phyloP scores from a whole-genome alignment of 1,140 invertebrate species.

The Elymnias hypermnestra region DNA sequence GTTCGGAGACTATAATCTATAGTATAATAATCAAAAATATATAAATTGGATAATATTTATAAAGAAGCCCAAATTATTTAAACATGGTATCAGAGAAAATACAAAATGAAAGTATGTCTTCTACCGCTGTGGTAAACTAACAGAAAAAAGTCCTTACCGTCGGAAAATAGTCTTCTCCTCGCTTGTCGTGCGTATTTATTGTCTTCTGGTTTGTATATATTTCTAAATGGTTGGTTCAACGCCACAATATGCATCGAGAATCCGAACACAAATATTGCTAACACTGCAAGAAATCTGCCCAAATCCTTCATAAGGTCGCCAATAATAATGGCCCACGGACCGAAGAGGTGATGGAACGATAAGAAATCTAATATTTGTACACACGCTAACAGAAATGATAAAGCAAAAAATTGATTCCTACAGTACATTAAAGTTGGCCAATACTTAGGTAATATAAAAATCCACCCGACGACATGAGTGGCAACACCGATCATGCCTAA shows the following conservation, averaged over 20 bases:
- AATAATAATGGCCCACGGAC: conserved; percentile 97
- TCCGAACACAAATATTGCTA: conserved; percentile 98
- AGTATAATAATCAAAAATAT: conserved; percentile 31
- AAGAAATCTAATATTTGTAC: conserved; percentile 97
- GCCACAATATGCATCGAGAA: conserved; percentile 99
- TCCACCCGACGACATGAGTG: conserved; percentile 89
- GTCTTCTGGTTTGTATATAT: conserved; percentile 77
- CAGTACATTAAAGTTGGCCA: conserved; percentile 93
- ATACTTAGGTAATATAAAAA: conserved; percentile 81
- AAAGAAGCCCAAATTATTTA: no score
- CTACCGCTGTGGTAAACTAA: conserved; percentile 1
- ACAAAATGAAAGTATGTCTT: neutral
- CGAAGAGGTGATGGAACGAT: conserved; percentile 99
- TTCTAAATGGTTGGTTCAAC: conserved; percentile 93
- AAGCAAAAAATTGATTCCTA: conserved; percentile 96
- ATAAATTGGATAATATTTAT: no score
- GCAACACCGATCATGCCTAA: conserved; percentile 94
- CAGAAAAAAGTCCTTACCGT: conserved; percentile 79
- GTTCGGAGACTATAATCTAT: conserved; percentile 57
- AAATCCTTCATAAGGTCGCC: conserved; percentile 94
- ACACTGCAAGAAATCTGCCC: conserved; percentile 95
- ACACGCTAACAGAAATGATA: conserved; percentile 95
- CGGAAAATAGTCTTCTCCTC: conserved; percentile 80
- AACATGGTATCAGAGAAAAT: conserved; percentile 1
- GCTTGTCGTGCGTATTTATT: conserved; percentile 69